A percentile compares a stretch with the other conserved stretches of the same genome.
phyloP scores from a whole-genome alignment of 2,797 vertebrate species.

The Cossypha heuglini region DNA sequence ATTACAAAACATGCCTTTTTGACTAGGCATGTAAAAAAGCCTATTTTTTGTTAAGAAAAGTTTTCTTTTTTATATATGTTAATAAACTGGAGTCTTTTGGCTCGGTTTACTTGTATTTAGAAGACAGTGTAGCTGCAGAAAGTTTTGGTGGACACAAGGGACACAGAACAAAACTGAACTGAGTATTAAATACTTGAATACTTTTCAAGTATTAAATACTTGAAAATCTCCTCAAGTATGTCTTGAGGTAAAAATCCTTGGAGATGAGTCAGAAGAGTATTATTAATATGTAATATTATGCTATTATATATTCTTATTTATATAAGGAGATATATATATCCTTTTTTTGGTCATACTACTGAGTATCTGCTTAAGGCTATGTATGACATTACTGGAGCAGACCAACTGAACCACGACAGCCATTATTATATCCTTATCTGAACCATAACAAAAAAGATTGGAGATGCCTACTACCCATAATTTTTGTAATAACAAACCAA shows the following conservation, averaged over 20 bases:
- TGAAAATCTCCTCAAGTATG: not conserved
- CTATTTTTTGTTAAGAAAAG: not conserved
- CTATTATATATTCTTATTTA: not conserved
- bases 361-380: not conserved
- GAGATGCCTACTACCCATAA: not conserved
- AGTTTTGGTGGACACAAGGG: not conserved
- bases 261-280: not conserved
- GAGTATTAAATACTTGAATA: not conserved
- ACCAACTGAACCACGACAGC: not conserved
- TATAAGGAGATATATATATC: not conserved
- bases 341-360: not conserved
- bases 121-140: not conserved
- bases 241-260: not conserved
- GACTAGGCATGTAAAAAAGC: accelerated
- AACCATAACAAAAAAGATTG: not conserved
- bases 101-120: not conserved
- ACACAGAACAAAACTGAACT: not conserved
- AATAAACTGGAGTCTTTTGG: not conserved
- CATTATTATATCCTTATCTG: not conserved
- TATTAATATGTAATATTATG: not conserved
- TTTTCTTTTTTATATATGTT: not conserved
- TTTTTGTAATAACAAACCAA: not conserved
- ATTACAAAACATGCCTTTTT: not conserved
- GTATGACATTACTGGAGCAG: not conserved
- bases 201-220: not conserved